A percentile compares a stretch with the other conserved stretches of the same genome.
phyloP scores from a whole-genome alignment of 2,113 vertebrate species.

The Silurus meridionalis region DNA sequence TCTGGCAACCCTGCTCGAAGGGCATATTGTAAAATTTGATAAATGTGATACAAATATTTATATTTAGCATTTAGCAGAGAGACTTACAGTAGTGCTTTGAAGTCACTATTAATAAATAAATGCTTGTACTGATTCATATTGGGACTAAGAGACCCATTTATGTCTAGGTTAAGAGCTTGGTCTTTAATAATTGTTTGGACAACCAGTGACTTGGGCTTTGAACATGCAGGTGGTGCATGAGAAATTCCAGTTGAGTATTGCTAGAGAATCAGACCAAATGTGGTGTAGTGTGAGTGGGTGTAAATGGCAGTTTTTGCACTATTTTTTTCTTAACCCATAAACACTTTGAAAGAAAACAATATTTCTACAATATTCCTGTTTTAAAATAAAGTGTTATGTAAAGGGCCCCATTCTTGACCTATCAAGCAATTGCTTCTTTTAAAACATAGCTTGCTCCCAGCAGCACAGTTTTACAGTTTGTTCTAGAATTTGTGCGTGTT shows the following conservation, averaged over 20 bases:
- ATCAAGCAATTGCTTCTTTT: neutral
- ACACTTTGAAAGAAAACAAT: neutral
- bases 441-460: neutral
- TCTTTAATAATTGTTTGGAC: neutral
- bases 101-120: neutral
- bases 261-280: neutral
- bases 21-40: neutral
- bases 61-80: neutral
- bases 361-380: neutral
- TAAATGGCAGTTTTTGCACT: too few species aligned
- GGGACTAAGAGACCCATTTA: neutral
- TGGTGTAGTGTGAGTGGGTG: neutral
- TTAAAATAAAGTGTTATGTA: neutral
- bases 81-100: neutral
- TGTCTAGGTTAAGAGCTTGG: neutral
- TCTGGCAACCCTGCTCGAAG: neutral
- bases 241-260: neutral
- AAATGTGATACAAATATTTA: neutral
- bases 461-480: neutral
- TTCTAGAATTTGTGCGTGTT: neutral
- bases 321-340: neutral
- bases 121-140: neutral
- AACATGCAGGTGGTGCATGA: neutral
- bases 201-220: neutral
- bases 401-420: neutral